Base-by-base conservation (phyloP, 2,797 vertebrate species). In the Hoplostethus mediterraneus region DNA sequence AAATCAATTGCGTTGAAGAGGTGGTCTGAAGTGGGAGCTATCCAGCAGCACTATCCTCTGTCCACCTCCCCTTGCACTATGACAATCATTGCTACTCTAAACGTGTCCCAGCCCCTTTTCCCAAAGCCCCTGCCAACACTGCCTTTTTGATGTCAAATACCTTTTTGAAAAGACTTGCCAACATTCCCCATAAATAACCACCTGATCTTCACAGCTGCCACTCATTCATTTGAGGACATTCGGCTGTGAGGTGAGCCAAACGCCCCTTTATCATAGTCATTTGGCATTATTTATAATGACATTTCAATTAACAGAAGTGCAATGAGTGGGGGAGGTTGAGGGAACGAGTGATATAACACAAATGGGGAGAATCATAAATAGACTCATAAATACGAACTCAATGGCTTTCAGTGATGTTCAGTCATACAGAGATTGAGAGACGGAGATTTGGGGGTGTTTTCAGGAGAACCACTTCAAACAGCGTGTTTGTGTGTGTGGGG, bases 291-390 rank as follows among this genome's bases (percentile, higher is more conserved):
- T 89, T 58, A 86, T 73, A 40, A 67, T 69, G 83, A 76, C 80
- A 76, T 80, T 90, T 88, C 82, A 86, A 89, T 92, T 90, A 90
- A 85, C 86, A 89, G 73, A 73, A 86, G 86, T 88, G 75, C 75
- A 74, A 76, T 62, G 75, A 81, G 72, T 65, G 74, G 81, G 77
- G 58, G 77, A 70, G 75, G 68, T 82, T 74, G 79, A 63, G 73
- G 61, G 55, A 84, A 81, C 52, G 45, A 87, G 77, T 63, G 65
- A 71, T 76, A 53, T 74, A 83, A 82, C 67, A 80, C 77, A 63
- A 87, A 86, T 45, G 60, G 52, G 79, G 62, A 72, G 67, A 62
- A 75, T 77, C 67, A 83, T 86, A 86, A 87, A 87, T 71, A 31
- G 12, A 44, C 49, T 45, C 71, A 73, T 81, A 79, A 87, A 86